Percentiles rank a stretch among this genome's conserved stretches.
Evolutionary conservation across 2,113 vertebrate genomes (phyloP).

Genomic region (Leptosomus discolor): DNA sequence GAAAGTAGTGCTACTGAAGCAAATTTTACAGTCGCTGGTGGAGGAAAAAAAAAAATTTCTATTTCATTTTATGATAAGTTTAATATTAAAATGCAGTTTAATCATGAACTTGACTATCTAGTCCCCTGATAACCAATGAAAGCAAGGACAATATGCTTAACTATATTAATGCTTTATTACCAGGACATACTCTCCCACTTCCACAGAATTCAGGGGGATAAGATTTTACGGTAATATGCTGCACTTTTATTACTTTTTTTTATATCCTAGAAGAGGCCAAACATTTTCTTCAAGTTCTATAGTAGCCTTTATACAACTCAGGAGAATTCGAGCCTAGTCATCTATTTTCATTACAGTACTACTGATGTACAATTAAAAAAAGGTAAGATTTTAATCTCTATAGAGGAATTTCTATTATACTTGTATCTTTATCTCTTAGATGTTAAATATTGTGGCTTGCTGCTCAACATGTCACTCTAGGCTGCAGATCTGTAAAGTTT

Average conservation of each 20-base stretch:
- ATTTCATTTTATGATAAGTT: neutral
- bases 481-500: neutral
- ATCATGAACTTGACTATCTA: neutral
- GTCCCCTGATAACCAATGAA: neutral
- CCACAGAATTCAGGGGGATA: neutral
- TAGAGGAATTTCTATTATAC: neutral
- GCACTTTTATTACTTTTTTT: neutral
- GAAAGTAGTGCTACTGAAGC: neutral
- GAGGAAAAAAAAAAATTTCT: neutral
- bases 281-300: neutral
- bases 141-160: neutral
- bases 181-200: neutral
- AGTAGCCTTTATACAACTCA: neutral
- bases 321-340: neutral
- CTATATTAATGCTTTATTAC: neutral
- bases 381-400: neutral
- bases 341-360: neutral
- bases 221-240: neutral
- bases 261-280: neutral
- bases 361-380: neutral
- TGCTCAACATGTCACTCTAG: neutral
- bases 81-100: conserved; percentile 28
- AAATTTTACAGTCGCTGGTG: neutral
- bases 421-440: neutral
- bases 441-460: neutral